phyloP scores from a whole-genome alignment of 2,113 vertebrate genomes.

The Scatophagus argus region DNA sequence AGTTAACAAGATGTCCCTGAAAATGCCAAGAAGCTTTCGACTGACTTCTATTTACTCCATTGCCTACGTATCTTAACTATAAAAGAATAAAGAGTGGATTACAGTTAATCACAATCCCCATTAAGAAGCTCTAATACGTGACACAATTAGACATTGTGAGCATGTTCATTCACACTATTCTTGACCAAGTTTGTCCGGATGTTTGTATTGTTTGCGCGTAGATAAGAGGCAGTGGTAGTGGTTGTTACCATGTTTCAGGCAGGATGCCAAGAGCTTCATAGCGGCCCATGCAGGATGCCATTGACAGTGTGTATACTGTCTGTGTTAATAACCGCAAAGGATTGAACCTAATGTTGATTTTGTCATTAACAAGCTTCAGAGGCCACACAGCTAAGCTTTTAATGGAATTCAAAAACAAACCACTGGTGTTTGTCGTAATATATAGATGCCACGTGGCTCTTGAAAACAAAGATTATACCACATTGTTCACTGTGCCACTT shows the following conservation, averaged over 20 bases:
- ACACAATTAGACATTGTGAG: slow-evolving; percentile 23
- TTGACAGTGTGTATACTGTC: not conserved
- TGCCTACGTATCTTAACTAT: slow-evolving; percentile 39
- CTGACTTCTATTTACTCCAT: slow-evolving; percentile 53
- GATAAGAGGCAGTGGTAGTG: not conserved
- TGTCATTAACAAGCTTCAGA: slow-evolving; percentile 36
- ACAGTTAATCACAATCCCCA: slow-evolving; percentile 53
- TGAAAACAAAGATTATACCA: slow-evolving; percentile 19
- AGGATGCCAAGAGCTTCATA: not conserved
- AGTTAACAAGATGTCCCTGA: slow-evolving; percentile 2
- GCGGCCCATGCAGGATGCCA: not conserved
- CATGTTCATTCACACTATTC: slow-evolving; percentile 37
- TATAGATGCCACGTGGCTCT: slow-evolving; percentile 44
- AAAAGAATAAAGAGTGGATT: slow-evolving; percentile 66
- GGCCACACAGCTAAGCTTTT: slow-evolving; percentile 60
- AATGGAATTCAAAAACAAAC: slow-evolving; percentile 60
- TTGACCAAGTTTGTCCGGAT: not conserved
- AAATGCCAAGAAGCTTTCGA: slow-evolving; percentile 51
- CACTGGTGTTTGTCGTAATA: slow-evolving; percentile 28
- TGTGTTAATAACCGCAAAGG: not conserved
- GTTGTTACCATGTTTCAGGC: not conserved
- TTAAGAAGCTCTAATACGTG: slow-evolving; percentile 39
- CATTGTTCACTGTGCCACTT: slow-evolving; percentile 12
- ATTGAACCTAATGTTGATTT: slow-evolving; percentile 30
- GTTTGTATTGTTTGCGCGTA: slow-evolving; percentile 16